Base-by-base conservation (phyloP, 2,888 invertebrate species). In the Caenorhabditis parvicauda region DNA sequence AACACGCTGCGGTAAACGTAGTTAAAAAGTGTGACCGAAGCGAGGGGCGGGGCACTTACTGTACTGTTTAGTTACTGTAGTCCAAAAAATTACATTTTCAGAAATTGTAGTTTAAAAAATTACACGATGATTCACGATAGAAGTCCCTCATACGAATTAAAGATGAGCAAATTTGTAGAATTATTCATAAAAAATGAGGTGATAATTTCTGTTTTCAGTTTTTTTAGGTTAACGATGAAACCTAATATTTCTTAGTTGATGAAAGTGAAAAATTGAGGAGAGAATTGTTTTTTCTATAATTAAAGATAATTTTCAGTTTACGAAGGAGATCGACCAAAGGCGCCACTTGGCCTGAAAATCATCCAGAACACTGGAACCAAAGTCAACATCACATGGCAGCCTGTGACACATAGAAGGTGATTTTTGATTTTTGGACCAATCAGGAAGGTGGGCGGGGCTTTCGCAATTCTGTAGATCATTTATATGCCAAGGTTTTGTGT, bases 341-440 rank as follows among this genome's bases (percentile, higher is more conserved):
- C 66, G 17, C 72, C 72, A 17, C 57, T 54, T 27, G 56, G 59
- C 7, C 50, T 72, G 2, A 37, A 49, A 21, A 63, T 72, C n/a
- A 54, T 51, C 1, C 70, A 70, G 72, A 72, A 72, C 44, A 51
- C 61, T 4, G 72, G 72, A 35, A 59, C 59, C 14, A 41, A 52
- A 24, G 67, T 70, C n/a, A 72, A 72, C 27, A 51, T 72, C 7
- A 61, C 72, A 0, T 72, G 72, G 72, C 50, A 68, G 29, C 50
- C 54, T 25, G 67, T 67, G 5, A 60, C 59, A 2, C 24, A 21
- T 3, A 42, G 54, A 3, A n/a, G 12, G 12, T 14, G 35, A n/a
- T n/a, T n/a, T n/a, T n/a, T n/a, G n/a, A n/a, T n/a, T n/a, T n/a
- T n/a, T n/a, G n/a, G n/a, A n/a, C n/a, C n/a, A n/a, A n/a, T n/a